These are phyloP conservation scores for Goniozus legneri DNA, from an alignment of 1,140 invertebrate genomes.

Conservation along the genomic window DNA sequence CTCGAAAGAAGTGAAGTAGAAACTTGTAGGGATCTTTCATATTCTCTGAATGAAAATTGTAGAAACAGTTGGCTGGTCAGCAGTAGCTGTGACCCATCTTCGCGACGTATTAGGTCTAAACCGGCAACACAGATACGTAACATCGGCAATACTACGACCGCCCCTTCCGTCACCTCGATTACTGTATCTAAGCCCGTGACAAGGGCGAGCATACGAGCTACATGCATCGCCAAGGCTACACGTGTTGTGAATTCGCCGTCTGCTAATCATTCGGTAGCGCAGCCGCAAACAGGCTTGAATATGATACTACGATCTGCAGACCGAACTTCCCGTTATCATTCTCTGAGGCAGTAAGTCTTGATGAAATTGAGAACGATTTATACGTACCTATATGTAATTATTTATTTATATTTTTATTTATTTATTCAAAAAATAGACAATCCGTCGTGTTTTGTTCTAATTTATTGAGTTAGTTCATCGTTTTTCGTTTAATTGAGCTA, in stretches of 20 bases:
- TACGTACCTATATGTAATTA: no score
- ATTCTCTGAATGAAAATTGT: conserved; percentile 31
- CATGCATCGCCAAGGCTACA: conserved; percentile 30
- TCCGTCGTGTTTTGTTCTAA: no score
- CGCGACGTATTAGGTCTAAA: conserved; percentile 42
- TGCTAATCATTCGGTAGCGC: conserved; percentile 32
- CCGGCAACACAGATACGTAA: conserved; percentile 33
- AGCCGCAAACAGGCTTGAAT: conserved; percentile 38
- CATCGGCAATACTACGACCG: conserved; percentile 27
- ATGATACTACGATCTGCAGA: conserved; percentile 51
- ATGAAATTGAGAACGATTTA: no score
- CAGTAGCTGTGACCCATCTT: conserved; percentile 38
- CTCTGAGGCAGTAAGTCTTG: conserved; percentile 50
- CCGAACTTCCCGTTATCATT: conserved; percentile 46
- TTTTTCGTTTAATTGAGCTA: no score
- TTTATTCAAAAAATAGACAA: no score
- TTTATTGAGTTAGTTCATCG: no score
- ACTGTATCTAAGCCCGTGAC: conserved; percentile 41
- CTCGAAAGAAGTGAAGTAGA: no score
- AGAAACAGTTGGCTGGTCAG: conserved; percentile 43
- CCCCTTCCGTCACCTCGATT: conserved; percentile 24
- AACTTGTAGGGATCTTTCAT: no score
- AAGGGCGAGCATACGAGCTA: conserved; percentile 37
- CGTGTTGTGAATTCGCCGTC: conserved; percentile 37
- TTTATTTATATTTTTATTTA: no score